Conservation (phyloP, 2,797 vertebrate species). For the Falco concolor region DNA sequence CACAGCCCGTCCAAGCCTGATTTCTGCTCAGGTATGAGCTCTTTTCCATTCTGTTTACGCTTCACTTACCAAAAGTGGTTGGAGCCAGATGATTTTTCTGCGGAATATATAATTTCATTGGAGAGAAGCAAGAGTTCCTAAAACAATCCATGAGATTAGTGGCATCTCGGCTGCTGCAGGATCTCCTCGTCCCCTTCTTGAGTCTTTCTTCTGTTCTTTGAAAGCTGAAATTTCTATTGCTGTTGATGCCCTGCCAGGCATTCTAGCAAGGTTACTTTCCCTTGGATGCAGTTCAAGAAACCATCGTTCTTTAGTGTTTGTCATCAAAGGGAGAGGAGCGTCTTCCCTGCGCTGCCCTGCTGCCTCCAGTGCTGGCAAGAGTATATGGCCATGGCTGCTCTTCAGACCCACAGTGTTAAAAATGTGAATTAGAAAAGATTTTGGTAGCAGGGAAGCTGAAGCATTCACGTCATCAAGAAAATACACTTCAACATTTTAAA, state of each 20-base stretch:
- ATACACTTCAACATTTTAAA: neutral
- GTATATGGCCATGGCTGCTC: neutral
- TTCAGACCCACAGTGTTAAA: neutral
- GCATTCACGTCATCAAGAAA: neutral
- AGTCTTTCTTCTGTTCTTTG: slow-evolving; percentile 40
- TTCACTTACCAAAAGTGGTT: neutral
- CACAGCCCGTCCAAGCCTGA: neutral
- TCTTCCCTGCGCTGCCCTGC: neutral
- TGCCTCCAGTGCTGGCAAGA: neutral
- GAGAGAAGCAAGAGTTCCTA: neutral
- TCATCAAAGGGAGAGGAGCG: slow-evolving; percentile 1
- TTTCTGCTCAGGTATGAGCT: neutral
- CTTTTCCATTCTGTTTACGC: neutral
- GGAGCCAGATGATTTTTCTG: slow-evolving; percentile 16
- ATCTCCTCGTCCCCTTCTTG: neutral
- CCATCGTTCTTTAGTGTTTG: slow-evolving; percentile 21
- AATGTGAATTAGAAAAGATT: slow-evolving; percentile 7
- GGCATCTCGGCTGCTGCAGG: neutral
- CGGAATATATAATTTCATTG: neutral
- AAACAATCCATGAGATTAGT: slow-evolving; percentile 7
- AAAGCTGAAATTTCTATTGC: slow-evolving; percentile 63
- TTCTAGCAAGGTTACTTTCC: slow-evolving; percentile 59
- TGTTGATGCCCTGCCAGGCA: slow-evolving; percentile 58
- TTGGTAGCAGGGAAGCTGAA: neutral
- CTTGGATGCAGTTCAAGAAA: slow-evolving; percentile 70